A percentile compares a stretch with the other conserved stretches of the same genome.
These are phyloP conservation scores for Prenolepis imparis DNA, from an alignment of 2,888 invertebrate species.

Conservation along the genomic window DNA sequence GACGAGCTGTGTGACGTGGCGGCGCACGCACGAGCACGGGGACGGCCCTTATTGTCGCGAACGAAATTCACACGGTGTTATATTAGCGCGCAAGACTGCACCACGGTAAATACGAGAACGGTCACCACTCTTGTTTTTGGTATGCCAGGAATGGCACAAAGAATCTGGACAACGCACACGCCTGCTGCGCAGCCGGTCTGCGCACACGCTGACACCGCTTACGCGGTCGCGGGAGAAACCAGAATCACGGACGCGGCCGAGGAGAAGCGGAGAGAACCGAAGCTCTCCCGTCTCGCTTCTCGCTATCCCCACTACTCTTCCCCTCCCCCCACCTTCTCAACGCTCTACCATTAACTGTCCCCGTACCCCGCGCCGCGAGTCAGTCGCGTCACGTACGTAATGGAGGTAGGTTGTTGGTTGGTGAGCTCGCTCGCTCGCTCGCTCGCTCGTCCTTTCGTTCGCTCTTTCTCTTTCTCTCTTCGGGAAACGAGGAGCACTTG, in stretches of 20 bases:
- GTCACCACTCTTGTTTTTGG: constrained; percentile 89
- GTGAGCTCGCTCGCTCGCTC: constrained; percentile 48
- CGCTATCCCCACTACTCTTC: constrained; percentile 47
- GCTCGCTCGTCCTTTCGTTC: constrained; percentile 59
- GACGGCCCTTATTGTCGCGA: constrained; percentile 75
- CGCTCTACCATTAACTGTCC: constrained; percentile 49
- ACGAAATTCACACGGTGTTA: constrained; percentile 84
- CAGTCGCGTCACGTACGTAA: constrained; percentile 80
- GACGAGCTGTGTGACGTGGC: constrained; percentile 86
- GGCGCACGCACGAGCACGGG: constrained; percentile 78
- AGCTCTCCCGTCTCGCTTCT: constrained; percentile 11
- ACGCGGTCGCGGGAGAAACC: constrained; percentile 87
- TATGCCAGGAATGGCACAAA: constrained; percentile 99
- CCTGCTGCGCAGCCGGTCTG: constrained; percentile 93
- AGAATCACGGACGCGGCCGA: constrained; percentile 82
- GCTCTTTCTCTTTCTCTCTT: constrained; percentile 14
- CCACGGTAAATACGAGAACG: constrained; percentile 86
- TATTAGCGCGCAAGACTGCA: constrained; percentile 80
- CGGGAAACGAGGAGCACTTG: constrained; percentile 79
- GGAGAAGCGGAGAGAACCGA: constrained; percentile 68
- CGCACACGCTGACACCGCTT: constrained; percentile 91
- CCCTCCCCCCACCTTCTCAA: constrained; percentile 25
- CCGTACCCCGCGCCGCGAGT: constrained; percentile 64
- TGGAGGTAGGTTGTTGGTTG: constrained; percentile 73
- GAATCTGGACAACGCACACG: constrained; percentile 98